Conservation (phyloP, 2,888 invertebrate species). For the Fragum whitleyi region DNA sequence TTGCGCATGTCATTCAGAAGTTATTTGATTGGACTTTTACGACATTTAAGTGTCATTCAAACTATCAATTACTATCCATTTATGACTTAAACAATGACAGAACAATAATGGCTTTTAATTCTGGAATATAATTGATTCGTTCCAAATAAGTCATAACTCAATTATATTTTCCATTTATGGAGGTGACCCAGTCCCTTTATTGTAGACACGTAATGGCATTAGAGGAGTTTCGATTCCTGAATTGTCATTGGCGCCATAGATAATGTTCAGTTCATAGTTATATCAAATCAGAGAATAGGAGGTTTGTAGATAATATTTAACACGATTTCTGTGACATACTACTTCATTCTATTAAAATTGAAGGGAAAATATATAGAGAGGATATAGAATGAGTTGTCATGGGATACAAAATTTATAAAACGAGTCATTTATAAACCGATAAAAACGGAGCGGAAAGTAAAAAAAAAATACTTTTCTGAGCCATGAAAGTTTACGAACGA, state of each 20-base stretch:
- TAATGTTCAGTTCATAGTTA: no score
- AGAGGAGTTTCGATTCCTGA: neutral
- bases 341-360: no score
- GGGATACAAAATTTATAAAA: no score
- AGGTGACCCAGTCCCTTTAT: slow-evolving; percentile 4
- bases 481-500: no score
- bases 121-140: slow-evolving; percentile 41
- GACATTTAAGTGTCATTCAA: slow-evolving; percentile 29
- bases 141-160: neutral
- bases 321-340: no score
- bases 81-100: slow-evolving; percentile 36
- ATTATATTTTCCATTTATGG: slow-evolving; percentile 8
- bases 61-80: slow-evolving; percentile 43
- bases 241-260: neutral
- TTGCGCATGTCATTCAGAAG: slow-evolving; percentile 23
- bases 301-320: no score
- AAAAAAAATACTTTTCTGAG: no score
- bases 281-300: no score
- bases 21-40: slow-evolving; percentile 35
- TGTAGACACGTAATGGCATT: neutral
- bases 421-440: no score
- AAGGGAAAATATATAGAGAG: no score
- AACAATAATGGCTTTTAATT: slow-evolving; percentile 53
- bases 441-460: no score
- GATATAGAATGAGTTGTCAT: no score